Evolutionary conservation across 2,888 invertebrate species (phyloP).

Genomic region (Volucella zonaria): DNA sequence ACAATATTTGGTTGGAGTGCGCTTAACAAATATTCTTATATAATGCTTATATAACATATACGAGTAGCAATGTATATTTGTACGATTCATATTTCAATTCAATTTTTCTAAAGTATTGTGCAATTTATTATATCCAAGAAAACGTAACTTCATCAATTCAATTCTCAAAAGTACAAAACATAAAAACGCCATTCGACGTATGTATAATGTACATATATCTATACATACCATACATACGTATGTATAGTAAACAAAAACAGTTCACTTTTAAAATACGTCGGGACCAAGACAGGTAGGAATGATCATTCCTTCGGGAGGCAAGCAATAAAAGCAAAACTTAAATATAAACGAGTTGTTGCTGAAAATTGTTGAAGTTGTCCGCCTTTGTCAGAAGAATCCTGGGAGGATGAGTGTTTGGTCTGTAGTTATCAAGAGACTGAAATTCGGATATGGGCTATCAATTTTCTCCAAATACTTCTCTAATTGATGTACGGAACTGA

Average conservation of each 20-base stretch:
- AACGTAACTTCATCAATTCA: conserved; percentile 18
- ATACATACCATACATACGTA: too few relatives aligned
- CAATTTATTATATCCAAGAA: background rate
- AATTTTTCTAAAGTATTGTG: conserved; percentile 14
- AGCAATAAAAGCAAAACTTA: conserved; percentile 24
- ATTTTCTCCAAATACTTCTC: conserved; percentile 93
- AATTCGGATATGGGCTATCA: conserved; percentile 93
- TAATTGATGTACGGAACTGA: conserved; percentile 89
- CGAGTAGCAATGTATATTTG: background rate
- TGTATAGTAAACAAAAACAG: background rate
- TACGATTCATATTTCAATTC: background rate
- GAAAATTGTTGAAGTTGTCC: conserved; percentile 25
- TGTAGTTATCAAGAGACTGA: conserved; percentile 95
- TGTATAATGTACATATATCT: too few relatives aligned
- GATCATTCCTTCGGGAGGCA: conserved; percentile 30
- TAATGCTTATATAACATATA: too few relatives aligned
- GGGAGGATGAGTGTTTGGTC: conserved; percentile 93
- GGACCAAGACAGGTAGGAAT: conserved; percentile 26
- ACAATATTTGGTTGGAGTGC: conserved; percentile 33
- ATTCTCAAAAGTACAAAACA: conserved; percentile 1
- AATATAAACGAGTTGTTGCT: conserved; percentile 29
- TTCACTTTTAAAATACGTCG: conserved; percentile 5
- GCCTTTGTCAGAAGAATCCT: conserved; percentile 89
- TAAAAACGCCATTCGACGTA: conserved; percentile 3
- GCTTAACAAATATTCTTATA: background rate